Evolutionary conservation across 2,113 vertebrate species (phyloP), one percentile per base, ranked within the genome.

Genomic region (Periophthalmodon schlosseri): DNA sequence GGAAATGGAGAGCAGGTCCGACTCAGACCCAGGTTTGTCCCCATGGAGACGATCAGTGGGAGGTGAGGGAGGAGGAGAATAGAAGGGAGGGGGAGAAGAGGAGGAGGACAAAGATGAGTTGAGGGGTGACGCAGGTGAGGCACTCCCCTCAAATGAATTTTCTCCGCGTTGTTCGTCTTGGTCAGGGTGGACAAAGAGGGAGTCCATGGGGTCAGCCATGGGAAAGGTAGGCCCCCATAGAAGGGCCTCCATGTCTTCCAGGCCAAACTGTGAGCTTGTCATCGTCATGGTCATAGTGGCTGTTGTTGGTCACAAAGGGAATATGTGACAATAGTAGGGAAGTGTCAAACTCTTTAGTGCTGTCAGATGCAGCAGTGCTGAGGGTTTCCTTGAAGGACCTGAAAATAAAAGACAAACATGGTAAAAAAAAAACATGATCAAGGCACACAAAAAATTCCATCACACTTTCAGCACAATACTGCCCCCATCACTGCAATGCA

Each of bases 231-330:
- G 95, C 73, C 72, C 91, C 89, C 87, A 95, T 86, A 96, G 94
- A 92, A 96, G 95, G 94, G 88, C 91, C 87, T 93, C 91, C 68
- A 91, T 95, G 94, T 93, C 95, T 94, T 95, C 96, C 96, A 85
- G 95, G 94, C 96, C 94, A 95, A 95, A 95, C 93, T 93, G 94
- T 95, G 94, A 96, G 95, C 83, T 96, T 93, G 95, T 96, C 95
- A 95, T 95, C 93, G 65, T 92, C 91, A 77, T 93, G 91, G 96
- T 96, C 95, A 96, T 95, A 94, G 78, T 90, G 91, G 87, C 87
- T 88, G 85, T 89, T 92, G 84, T 91, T 88, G 84, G 90, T 93
- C 82, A 91, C 88, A 21, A 90, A 75, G 0, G 65, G 80, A 39
- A 79, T 9, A 54, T 52, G 84, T 52, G 75, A 69, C 69, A 68